These are phyloP conservation scores for Arizona elegans DNA, from an alignment of 2,113 vertebrate species.

Conservation along the genomic window DNA sequence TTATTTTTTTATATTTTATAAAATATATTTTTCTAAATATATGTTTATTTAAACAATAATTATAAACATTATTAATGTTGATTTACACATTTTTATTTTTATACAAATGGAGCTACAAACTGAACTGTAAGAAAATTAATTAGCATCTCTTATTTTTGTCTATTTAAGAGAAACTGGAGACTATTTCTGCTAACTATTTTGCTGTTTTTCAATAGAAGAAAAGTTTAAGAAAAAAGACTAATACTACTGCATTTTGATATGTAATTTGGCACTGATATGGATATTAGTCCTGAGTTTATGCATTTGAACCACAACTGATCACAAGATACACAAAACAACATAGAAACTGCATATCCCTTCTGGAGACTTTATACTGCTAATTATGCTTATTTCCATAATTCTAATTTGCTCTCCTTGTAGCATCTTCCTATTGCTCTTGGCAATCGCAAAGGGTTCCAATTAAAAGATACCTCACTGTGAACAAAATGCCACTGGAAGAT, in stretches of 20 bases:
- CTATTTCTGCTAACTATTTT: background rate
- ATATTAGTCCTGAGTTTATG: background rate
- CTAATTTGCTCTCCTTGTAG: background rate
- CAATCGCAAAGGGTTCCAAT: slow-evolving; percentile 29
- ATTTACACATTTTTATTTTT: background rate
- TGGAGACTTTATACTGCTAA: background rate
- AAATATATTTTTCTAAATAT: background rate
- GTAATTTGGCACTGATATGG: background rate
- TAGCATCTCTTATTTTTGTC: background rate
- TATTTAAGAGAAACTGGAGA: background rate
- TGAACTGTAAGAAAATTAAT: background rate
- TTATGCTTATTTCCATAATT: background rate
- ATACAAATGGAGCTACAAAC: background rate
- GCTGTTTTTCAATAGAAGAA: background rate
- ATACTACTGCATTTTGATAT: background rate
- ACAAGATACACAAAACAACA: background rate
- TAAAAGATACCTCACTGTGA: slow-evolving; percentile 16
- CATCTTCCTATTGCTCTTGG: background rate
- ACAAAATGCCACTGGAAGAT: slow-evolving; percentile 24
- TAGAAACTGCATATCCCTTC: rapidly evolving
- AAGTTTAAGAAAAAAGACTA: background rate
- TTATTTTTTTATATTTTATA: background rate
- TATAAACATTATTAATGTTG: background rate
- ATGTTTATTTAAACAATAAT: background rate
- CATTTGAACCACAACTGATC: background rate